Evolutionary conservation across 2,888 invertebrate genomes (phyloP).

Genomic region (Aromia moschata): DNA sequence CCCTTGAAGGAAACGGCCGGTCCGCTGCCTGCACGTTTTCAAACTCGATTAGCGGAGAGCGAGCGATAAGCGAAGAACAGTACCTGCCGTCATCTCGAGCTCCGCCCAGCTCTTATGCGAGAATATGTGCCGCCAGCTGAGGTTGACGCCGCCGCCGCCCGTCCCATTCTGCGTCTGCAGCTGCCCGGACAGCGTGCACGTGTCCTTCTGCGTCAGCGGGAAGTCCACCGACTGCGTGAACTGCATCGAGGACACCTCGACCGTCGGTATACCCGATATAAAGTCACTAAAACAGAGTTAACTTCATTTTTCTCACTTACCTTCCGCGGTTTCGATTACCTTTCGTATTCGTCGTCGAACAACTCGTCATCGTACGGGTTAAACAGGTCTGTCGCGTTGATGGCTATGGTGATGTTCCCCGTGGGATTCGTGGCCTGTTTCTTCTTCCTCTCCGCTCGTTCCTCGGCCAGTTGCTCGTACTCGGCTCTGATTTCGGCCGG

Average conservation of each 20-base stretch:
- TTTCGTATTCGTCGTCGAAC: conserved; percentile 60
- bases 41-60: background rate
- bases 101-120: conserved; percentile 91
- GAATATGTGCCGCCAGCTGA: conserved; percentile 79
- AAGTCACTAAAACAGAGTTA: conserved; percentile 41
- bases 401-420: conserved; percentile 84
- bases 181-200: conserved; percentile 83
- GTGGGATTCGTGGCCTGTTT: conserved; percentile 93
- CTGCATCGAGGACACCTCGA: conserved; percentile 94
- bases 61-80: conserved; percentile 5
- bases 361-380: conserved; percentile 80
- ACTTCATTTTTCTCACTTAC: conserved; percentile 1
- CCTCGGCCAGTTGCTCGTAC: conserved; percentile 87
- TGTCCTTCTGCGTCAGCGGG: conserved; percentile 87
- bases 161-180: conserved; percentile 89
- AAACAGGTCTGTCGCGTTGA: conserved; percentile 95
- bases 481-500: conserved; percentile 97
- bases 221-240: conserved; percentile 94
- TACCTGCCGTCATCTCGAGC: conserved; percentile 83
- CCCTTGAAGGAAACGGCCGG: conserved; percentile 81
- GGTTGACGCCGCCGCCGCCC: conserved; percentile 80
- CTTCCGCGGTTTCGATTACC: conserved; percentile 46
- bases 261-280: conserved; percentile 68
- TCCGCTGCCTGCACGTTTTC: conserved; percentile 69
- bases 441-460: conserved; percentile 86